Conservation (phyloP, 2,797 vertebrate species). For the Thamnophis elegans region DNA sequence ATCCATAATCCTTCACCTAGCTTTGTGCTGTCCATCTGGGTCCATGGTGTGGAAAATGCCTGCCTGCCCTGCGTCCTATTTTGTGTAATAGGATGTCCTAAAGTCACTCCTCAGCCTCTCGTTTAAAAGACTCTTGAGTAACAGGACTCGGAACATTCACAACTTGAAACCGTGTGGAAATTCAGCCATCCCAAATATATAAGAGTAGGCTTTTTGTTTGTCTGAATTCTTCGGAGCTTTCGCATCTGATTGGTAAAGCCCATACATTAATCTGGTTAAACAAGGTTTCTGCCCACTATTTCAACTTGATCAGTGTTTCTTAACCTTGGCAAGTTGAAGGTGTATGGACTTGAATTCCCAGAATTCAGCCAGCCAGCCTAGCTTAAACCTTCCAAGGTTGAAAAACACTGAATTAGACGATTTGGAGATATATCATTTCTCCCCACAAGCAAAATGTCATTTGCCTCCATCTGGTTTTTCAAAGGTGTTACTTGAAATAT, state of each 20-base stretch:
- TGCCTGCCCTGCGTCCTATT: neutral
- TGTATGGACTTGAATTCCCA: neutral
- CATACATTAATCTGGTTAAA: neutral
- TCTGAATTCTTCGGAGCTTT: neutral
- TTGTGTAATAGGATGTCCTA: neutral
- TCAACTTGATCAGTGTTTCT: neutral
- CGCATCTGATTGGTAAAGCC: neutral
- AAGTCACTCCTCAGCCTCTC: neutral
- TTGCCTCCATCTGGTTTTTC: neutral
- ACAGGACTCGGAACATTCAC: neutral
- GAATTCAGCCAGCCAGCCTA: neutral
- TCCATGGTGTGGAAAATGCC: neutral
- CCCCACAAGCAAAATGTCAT: neutral
- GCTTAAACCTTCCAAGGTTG: neutral
- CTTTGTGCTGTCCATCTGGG: neutral
- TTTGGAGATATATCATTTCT: neutral
- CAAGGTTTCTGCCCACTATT: neutral
- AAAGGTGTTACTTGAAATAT: conserved; percentile 10
- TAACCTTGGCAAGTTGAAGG: neutral
- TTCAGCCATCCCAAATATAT: neutral
- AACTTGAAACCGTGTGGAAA: neutral
- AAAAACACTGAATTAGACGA: neutral
- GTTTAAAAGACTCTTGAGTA: neutral
- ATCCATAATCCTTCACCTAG: neutral
- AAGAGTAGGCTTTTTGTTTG: neutral